Percentiles rank a stretch among this genome's conserved stretches.
Conservation (phyloP, 2,797 vertebrate genomes). For the Typhlichthys eigenmanni region DNA sequence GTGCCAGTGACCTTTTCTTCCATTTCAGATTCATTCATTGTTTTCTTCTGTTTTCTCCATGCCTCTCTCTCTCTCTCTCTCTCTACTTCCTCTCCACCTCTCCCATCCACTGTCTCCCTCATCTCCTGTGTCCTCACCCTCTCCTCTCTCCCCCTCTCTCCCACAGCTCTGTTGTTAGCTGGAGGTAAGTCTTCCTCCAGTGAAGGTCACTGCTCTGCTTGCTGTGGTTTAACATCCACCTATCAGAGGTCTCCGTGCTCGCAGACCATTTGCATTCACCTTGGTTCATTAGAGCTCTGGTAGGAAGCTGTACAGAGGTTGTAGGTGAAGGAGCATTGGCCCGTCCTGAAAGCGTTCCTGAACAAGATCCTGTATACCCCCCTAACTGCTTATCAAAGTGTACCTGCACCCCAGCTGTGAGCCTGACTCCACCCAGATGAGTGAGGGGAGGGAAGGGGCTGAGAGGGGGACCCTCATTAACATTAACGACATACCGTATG, state of each 20-base stretch:
- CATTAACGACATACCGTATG: no score
- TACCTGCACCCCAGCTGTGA: no score
- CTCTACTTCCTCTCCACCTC: background rate
- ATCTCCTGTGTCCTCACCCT: background rate
- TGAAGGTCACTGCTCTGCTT: slow-evolving; percentile 22
- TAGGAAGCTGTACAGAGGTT: no score
- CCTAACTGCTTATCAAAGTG: no score
- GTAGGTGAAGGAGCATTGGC: no score
- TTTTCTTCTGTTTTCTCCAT: slow-evolving; percentile 37
- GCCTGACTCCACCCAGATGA: no score
- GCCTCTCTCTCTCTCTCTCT: background rate
- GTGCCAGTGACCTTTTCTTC: slow-evolving; percentile 27
- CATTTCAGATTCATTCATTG: slow-evolving; percentile 34
- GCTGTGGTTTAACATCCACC: slow-evolving; percentile 6
- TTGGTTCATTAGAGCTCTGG: background rate
- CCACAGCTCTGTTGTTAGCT: slow-evolving; percentile 87
- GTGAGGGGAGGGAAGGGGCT: no score
- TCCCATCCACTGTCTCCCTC: no score
- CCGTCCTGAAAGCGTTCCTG: no score
- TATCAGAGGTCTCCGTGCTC: slow-evolving; percentile 1
- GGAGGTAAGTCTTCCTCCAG: slow-evolving; percentile 81
- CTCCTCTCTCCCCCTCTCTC: slow-evolving; percentile 18
- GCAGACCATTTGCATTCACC: background rate
- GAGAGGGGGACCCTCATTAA: no score
- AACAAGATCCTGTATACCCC: no score